These are phyloP conservation scores for Scelioninae gen. 1 DNA, from an alignment of 2,888 invertebrate genomes.

Conservation along the genomic window DNA sequence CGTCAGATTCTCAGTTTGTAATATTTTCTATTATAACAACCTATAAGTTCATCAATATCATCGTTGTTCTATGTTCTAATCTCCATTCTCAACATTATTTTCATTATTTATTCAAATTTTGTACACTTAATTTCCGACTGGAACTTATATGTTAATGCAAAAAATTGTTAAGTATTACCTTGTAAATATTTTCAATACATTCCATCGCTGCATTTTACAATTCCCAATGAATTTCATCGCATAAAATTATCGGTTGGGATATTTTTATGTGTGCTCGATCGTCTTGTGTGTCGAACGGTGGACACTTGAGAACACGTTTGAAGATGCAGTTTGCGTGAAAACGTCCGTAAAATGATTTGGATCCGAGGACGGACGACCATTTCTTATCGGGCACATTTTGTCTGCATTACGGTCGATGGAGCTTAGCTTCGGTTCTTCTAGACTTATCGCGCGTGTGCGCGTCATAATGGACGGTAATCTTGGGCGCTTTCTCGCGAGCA, in stretches of 20 bases:
- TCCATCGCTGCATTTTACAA: not conserved
- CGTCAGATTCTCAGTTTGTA: no score
- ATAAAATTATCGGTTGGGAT: conserved; percentile 47
- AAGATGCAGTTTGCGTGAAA: conserved; percentile 33
- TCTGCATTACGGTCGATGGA: conserved; percentile 55
- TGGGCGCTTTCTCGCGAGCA: conserved; percentile 69
- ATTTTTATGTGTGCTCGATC: no score
- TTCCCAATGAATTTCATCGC: conserved; percentile 8
- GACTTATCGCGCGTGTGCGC: conserved; percentile 67
- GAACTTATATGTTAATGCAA: no score
- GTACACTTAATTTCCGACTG: no score
- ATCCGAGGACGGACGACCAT: conserved; percentile 33
- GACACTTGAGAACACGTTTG: conserved; percentile 13
- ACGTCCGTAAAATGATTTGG: conserved; percentile 49
- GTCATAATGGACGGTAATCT: conserved; percentile 74
- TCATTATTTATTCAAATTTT: no score
- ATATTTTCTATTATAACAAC: no score
- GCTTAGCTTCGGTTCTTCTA: conserved; percentile 61
- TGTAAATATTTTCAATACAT: no score
- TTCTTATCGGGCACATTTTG: conserved; percentile 53
- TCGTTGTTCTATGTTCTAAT: no score
- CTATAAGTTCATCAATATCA: no score
- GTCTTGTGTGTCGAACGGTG: not conserved
- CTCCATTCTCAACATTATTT: no score
- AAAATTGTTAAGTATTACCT: no score